Conservation (phyloP, 2,797 vertebrate genomes). For the Muraenolepis orangiensis region DNA sequence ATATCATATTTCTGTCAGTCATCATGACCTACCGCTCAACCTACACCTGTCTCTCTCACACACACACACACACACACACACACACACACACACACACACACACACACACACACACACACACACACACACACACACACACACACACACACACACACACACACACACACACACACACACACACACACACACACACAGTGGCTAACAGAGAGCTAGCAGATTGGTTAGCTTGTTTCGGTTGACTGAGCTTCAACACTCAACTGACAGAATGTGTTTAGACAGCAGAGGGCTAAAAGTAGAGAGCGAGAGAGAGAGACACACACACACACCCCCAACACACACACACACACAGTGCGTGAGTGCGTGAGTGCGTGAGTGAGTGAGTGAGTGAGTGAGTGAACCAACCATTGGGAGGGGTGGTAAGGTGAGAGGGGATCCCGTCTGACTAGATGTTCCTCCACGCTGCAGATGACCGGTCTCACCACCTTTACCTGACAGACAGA, state of each 20-base stretch:
- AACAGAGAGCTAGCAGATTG: neutral
- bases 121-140: neutral
- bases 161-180: conserved; percentile 12
- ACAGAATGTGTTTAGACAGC: conserved; percentile 10
- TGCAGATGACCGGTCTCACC: conserved; percentile 9
- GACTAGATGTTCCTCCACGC: conserved; percentile 19
- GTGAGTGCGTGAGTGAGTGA: neutral
- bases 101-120: conserved; percentile 5
- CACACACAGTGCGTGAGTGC: neutral
- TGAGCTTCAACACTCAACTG: neutral
- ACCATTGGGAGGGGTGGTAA: conserved; percentile 46
- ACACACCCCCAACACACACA: too few relatives aligned
- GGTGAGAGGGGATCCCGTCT: conserved; percentile 43
- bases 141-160: conserved; percentile 13
- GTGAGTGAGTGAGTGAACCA: conserved; percentile 29
- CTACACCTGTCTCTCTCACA: neutral
- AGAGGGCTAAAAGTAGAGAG: conserved; percentile 3
- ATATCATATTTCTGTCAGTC: neutral
- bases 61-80: conserved; percentile 8
- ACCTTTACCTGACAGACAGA: conserved; percentile 5
- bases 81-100: conserved; percentile 14
- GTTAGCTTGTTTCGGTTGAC: neutral
- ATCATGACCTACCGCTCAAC: neutral
- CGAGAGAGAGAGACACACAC: neutral
- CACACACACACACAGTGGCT: neutral